Conservation (phyloP, 2,113 vertebrate species). For the Melanerpes aurifrons region DNA sequence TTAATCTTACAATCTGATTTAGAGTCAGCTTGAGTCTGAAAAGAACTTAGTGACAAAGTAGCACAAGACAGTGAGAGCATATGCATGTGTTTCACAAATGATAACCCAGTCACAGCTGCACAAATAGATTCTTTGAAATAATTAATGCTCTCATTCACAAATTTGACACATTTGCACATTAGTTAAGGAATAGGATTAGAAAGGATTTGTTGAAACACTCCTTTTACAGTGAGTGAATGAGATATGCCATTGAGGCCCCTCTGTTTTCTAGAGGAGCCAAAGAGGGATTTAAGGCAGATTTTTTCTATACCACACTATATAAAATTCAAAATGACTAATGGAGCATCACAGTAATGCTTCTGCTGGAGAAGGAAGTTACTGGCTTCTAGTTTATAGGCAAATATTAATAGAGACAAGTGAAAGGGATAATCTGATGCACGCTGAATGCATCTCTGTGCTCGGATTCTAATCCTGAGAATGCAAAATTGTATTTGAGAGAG, state of each 20-base stretch:
- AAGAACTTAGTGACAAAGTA: not conserved
- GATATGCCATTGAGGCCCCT: not conserved
- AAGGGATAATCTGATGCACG: not conserved
- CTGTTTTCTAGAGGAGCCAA: not conserved
- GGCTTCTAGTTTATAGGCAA: not conserved
- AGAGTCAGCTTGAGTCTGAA: not conserved
- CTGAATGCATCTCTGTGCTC: not conserved
- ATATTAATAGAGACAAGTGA: not conserved
- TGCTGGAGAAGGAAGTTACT: not conserved
- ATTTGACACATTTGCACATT: not conserved
- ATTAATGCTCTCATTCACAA: constrained; percentile 7
- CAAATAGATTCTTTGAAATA: constrained; percentile 23
- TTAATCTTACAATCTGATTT: not conserved
- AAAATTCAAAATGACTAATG: not conserved
- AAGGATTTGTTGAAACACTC: not conserved
- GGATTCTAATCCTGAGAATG: not conserved
- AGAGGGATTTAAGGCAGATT: not conserved
- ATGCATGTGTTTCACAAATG: not conserved
- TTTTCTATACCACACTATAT: not conserved
- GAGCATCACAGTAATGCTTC: not conserved
- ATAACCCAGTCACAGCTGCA: not conserved
- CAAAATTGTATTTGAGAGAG: not conserved
- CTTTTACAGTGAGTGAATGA: not conserved
- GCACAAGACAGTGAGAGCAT: not conserved
- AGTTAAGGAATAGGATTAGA: not conserved